Conservation (phyloP, 1,140 invertebrate genomes). For the Homalodisca vitripennis region DNA sequence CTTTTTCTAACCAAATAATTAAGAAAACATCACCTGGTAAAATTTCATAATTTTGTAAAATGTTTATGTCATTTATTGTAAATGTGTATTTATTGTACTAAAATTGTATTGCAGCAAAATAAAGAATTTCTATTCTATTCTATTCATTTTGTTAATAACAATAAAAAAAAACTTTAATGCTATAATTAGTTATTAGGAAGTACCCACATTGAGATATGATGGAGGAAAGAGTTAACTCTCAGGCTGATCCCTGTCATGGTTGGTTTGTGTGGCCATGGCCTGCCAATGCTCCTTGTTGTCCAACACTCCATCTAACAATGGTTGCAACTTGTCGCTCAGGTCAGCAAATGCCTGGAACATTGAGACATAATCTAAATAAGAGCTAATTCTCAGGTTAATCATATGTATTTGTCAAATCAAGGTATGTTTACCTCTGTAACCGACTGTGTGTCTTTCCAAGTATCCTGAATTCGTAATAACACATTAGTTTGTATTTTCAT, state of each 20-base stretch:
- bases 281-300: conserved; percentile 83
- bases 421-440: no score
- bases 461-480: no score
- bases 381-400: no score
- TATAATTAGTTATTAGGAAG: neutral
- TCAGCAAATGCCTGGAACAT: conserved; percentile 75
- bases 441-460: no score
- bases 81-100: neutral
- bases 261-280: conserved; percentile 61
- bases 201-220: neutral
- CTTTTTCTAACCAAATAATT: no score
- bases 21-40: no score
- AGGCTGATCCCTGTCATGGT: conserved; percentile 26
- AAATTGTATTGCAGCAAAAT: neutral
- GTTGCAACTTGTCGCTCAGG: conserved; percentile 72
- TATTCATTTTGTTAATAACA: neutral
- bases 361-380: no score
- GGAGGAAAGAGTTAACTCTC: neutral
- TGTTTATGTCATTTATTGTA: neutral
- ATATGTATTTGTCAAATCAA: no score
- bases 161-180: neutral
- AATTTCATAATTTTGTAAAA: no score
- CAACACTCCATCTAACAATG: conserved; percentile 80
- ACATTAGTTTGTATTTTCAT: no score
- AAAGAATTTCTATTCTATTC: neutral